Base-by-base conservation (phyloP, 2,113 vertebrate species). In the Laticauda laticaudata region DNA sequence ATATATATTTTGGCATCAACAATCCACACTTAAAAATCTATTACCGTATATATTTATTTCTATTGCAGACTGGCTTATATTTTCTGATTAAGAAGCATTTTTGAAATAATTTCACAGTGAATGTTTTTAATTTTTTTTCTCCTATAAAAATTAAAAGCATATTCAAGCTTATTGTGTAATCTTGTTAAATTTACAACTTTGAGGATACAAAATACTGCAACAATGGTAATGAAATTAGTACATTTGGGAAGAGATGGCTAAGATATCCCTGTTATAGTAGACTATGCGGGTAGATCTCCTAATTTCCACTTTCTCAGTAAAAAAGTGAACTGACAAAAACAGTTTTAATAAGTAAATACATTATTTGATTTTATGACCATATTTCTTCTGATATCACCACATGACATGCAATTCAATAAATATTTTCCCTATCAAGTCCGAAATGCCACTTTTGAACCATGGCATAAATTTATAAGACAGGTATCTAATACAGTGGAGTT, bases 381-480 rank as follows among this genome's bases (percentile, higher is more conserved):
- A 90, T 88, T 92, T 94, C 64, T 96, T 96, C 97, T 96, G 97
- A 97, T 97, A 97, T 97, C 95, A 93, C 89, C 93, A 94, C 96
- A 94, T 97, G 94, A 97, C 96, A 94, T 96, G 97, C 97, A 96
- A 95, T 97, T 97, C 91, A 96, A 94, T 39, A 95, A 96, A 95
- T 96, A 97, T 96, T 97, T 97, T 97, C 96, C 96, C 96, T 96
- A 96, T 90, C 93, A 97, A 97, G 96, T 95, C 96, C 95, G 94
- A 96, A 96, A 97, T 88, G 93, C 94, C 93, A 89, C 95, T 93
- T 95, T 93, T 97, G 97, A 98, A 96, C 95, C 96, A 95, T 95
- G 97, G 97, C 97, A 97, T 96, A 96, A 97, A 98, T 97, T 98
- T 97, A 97, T 96, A 98, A 98, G 98, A 98, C 97, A 98, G 97